Percentiles rank a stretch among this genome's conserved stretches.
phyloP scores from a whole-genome alignment of 2,888 invertebrate species.

The Philereme vetulata region DNA sequence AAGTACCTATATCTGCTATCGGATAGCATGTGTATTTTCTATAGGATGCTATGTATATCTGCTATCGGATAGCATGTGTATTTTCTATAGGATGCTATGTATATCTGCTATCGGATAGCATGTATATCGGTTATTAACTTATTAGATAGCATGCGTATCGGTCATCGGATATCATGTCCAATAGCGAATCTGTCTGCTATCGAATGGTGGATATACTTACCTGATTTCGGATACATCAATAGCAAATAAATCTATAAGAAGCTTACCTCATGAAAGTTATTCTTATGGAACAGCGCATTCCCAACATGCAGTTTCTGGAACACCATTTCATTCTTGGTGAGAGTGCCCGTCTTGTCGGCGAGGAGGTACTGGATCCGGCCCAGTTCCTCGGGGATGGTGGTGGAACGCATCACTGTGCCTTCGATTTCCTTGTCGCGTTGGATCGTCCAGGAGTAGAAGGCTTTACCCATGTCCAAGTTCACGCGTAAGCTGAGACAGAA shows the following conservation, averaged over 20 bases:
- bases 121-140: no score
- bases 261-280: constrained; percentile 85
- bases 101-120: no score
- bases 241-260: not conserved
- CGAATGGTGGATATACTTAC: no score
- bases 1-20: no score
- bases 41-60: no score
- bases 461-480: constrained; percentile 99
- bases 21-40: no score
- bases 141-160: no score
- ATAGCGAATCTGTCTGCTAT: no score
- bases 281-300: constrained; percentile 94
- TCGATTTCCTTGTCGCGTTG: constrained; percentile 96
- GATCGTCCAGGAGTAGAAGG: constrained; percentile 98
- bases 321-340: constrained; percentile 99
- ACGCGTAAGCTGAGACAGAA: constrained; percentile 91
- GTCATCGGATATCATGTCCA: no score
- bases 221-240: no score
- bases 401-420: constrained; percentile 97
- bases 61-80: no score
- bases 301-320: constrained; percentile 98
- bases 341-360: constrained; percentile 98
- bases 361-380: constrained; percentile 98
- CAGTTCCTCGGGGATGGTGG: constrained; percentile 99
- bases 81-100: no score